Base-by-base conservation (phyloP, 2,113 vertebrate genomes). In the Condylura cristata region DNA sequence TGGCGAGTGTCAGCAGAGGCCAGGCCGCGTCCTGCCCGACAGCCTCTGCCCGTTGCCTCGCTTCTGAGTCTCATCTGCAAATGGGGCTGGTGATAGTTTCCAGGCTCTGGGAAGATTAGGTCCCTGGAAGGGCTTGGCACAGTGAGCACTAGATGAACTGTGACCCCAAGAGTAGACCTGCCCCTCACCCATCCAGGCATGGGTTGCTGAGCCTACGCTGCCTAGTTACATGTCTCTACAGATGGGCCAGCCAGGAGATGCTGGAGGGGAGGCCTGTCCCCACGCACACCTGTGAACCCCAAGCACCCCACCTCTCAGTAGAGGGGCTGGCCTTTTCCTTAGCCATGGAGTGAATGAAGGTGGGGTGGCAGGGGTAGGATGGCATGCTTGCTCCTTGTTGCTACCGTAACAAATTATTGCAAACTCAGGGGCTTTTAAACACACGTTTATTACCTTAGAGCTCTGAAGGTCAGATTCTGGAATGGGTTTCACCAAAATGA, bases 61-160 rank as follows among this genome's bases (percentile, higher is more conserved):
- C 53, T 82, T 14, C 75, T 37, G 92, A 86, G 75, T 26, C 87
- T 96, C 41, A 14, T 81, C 92, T 68, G 14, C 83, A 75, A 91
- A 91, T 72, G 88, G 87, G 51, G 6, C 63, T 86, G 48, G 56
- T 88, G 41, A 44, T 46, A 61, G 32, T 83, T 48, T n/a, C 18
- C 82, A 41, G 22, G 6, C 44, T 88, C 65, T 72, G 68, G 60
- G 37, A 51, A 78, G 65, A 58, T 11, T 41, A 68, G 51, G 39
- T 75, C 20, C 71, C 41, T 37, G 48, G 68, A 30, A 37, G 70
- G 48, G 37, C 32, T 26, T 89, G 51, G 63, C 17, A 8, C 8
- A 0, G 14, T 60, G 4, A 65, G 41, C 30, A n/a, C 82, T 46
- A 41, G 46, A 24, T 30, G 51, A 44, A n/a, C 2, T 6, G 11